Evolutionary conservation across 2,113 vertebrate species (phyloP).

Genomic region (Salminus brasiliensis): DNA sequence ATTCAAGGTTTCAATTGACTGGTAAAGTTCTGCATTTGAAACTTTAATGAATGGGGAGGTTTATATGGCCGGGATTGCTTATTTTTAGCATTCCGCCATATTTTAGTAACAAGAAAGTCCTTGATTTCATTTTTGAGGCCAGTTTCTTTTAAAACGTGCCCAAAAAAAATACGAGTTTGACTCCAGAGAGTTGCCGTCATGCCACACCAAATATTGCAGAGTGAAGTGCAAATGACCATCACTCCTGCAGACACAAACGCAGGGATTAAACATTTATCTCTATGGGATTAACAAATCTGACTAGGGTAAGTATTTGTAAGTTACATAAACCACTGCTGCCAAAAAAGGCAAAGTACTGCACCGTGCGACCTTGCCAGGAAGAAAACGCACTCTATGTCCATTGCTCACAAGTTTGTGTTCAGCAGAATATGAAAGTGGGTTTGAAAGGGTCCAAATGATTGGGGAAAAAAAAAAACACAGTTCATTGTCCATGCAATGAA

Average conservation of each 20-base stretch:
- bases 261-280: conserved; percentile 48
- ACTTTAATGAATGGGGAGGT: too few relatives aligned
- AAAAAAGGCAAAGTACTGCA: not conserved
- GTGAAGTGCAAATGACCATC: conserved; percentile 37
- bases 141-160: too few relatives aligned
- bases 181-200: not conserved
- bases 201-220: not conserved
- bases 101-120: too few relatives aligned
- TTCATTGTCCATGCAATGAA: conserved; percentile 70
- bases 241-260: conserved; percentile 44
- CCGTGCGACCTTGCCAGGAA: not conserved
- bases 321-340: not conserved
- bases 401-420: conserved; percentile 40
- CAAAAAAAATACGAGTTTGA: not conserved
- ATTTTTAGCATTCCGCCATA: too few relatives aligned
- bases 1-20: not conserved
- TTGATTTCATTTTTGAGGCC: too few relatives aligned
- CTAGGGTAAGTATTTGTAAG: conserved; percentile 43
- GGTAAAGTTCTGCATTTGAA: not conserved
- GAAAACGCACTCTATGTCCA: not conserved
- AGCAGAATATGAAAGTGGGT: conserved; percentile 32
- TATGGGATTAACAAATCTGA: conserved; percentile 57
- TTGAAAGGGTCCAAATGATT: conserved; percentile 57
- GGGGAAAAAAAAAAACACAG: conserved; percentile 55
- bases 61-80: too few relatives aligned